Evolutionary conservation across 2,888 invertebrate species (phyloP), one percentile per base, ranked within the genome.

Genomic region (Protodeltote pygarga): DNA sequence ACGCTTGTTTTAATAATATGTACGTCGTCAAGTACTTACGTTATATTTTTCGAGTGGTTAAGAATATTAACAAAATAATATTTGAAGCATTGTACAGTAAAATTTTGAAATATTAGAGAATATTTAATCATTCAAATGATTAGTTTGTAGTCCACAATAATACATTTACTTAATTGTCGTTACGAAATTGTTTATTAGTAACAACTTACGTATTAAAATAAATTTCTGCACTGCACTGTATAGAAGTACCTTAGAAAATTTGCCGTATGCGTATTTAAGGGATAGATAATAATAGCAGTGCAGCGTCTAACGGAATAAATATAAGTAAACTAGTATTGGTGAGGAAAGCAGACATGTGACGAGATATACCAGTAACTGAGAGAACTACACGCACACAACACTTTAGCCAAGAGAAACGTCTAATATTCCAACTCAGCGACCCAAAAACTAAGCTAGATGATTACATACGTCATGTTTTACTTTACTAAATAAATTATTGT

Each of bases 231-330:
- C 55, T 63, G 25, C 39, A 69, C 49, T 60, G 64, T 65, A 66
- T 51, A 29, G 2, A 53, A 45, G 33, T 47, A 34, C 25, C 41
- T 25, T 47, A 57, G 59, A 69, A 72, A 72, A 75, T 70, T 67
- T 38, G 63, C 61, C 63, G 65, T 68, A 60, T 61, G 64, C 62
- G 66, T 70, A 70, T 72, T 71, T 71, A 67, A 73, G 73, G 49
- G 29, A 39, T n/a, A n/a, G n/a, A n/a, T n/a, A n/a, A n/a, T 52
- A 60, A 60, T 46, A 71, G 75, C 63, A 53, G 47, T 55, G 75
- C 63, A 53, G 47, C 57, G 63, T 71, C 70, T 71, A 69, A 54
- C 23, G 44, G 44, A 64, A 59, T 71, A 63, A 75, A 75, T 75
- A 66, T 60, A 60, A 71, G 68, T n/a, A 71, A 62, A 57, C 51